Percentiles rank a stretch among this genome's conserved stretches.
Conservation (phyloP, 2,888 invertebrate species). For the Scaptomyza tumidula region DNA sequence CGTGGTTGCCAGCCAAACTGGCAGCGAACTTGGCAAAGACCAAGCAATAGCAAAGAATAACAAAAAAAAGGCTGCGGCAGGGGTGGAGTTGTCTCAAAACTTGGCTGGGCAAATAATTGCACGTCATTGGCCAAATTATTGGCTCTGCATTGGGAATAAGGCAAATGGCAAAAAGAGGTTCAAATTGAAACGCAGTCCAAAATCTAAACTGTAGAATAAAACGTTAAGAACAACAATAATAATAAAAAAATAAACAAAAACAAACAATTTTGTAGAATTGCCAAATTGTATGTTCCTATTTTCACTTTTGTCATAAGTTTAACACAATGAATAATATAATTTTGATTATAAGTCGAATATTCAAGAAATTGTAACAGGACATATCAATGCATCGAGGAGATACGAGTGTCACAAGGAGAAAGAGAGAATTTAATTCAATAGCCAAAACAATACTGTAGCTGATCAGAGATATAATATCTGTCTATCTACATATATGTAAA, state of each 20-base stretch:
- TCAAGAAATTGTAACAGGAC: neutral
- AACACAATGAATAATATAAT: no score
- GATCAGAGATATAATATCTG: conserved; percentile 12
- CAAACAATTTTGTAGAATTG: neutral
- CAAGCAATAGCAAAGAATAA: neutral
- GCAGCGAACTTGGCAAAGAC: conserved; percentile 5
- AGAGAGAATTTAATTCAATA: neutral
- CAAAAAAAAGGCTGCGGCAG: neutral
- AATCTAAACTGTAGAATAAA: conserved; percentile 1
- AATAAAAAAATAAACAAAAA: no score
- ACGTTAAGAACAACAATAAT: no score
- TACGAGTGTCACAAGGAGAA: no score
- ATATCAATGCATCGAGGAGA: no score
- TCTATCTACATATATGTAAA: neutral
- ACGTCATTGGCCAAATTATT: conserved; percentile 77
- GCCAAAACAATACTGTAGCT: neutral
- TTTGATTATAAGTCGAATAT: no score
- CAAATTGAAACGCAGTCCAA: neutral
- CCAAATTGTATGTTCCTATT: no score
- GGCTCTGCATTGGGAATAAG: conserved; percentile 35
- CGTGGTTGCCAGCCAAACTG: conserved; percentile 38
- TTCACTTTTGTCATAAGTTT: no score
- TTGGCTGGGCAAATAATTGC: conserved; percentile 74
- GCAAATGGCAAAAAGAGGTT: conserved; percentile 11
- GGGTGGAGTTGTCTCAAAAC: conserved; percentile 45